Conservation (phyloP, 1,140 invertebrate genomes). For the Subanguina moxae region DNA sequence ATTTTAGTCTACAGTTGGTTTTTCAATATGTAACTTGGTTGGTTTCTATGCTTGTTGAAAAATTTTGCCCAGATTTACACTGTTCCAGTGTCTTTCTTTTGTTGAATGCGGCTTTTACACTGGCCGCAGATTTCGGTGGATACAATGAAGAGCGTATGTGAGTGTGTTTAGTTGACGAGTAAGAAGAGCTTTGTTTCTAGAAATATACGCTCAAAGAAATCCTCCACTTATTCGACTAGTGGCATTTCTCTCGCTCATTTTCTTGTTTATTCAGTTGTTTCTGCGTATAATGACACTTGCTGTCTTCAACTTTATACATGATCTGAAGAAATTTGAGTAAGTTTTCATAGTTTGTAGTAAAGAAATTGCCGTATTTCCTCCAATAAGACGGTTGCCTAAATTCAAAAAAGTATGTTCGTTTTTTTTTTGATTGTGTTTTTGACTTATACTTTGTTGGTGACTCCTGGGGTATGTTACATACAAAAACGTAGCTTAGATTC, state of each 20-base stretch:
- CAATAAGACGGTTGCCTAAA: too few species aligned
- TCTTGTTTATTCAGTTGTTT: constrained; percentile 52
- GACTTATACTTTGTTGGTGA: too few species aligned
- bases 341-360: too few species aligned
- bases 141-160: constrained; percentile 47
- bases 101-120: constrained; percentile 52
- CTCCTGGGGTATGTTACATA: too few species aligned
- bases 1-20: constrained; percentile 38
- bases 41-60: too few species aligned
- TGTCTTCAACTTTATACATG: constrained; percentile 54
- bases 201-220: constrained; percentile 47
- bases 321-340: constrained; percentile 48
- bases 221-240: constrained; percentile 49
- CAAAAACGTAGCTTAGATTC: too few species aligned
- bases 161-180: neutral
- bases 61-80: too few species aligned
- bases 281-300: constrained; percentile 52
- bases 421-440: too few species aligned
- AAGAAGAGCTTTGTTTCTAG: neutral
- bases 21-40: constrained; percentile 53
- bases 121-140: constrained; percentile 56
- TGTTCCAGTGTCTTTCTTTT: constrained; percentile 52
- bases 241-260: constrained; percentile 51
- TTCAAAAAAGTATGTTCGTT: too few species aligned
- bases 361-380: too few species aligned